A percentile compares a stretch with the other conserved stretches of the same genome.
phyloP scores from a whole-genome alignment of 2,113 vertebrate species.

The Oncorhynchus nerka region DNA sequence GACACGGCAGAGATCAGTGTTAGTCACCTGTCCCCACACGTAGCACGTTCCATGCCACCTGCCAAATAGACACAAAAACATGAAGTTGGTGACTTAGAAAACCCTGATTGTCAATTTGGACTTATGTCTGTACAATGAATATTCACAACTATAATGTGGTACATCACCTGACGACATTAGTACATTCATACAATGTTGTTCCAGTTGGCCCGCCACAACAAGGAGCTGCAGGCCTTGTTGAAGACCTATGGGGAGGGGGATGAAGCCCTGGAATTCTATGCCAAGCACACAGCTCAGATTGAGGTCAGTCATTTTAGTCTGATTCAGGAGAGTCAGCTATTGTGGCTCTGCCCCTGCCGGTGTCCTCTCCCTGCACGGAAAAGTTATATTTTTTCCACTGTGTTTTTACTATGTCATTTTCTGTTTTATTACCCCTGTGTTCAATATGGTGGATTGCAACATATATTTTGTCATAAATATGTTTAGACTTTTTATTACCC shows the following conservation, averaged over 20 bases:
- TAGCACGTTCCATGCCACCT: neutral
- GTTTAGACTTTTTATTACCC: neutral
- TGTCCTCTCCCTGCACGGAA: conserved; percentile 1
- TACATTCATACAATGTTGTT: conserved; percentile 17
- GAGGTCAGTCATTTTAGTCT: conserved; percentile 77
- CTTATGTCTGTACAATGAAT: too few relatives aligned
- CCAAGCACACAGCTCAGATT: conserved; percentile 98
- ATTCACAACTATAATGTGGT: too few relatives aligned
- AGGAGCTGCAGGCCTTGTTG: conserved; percentile 96
- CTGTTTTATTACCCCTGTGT: neutral
- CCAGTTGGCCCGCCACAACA: conserved; percentile 97
- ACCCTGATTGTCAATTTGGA: too few relatives aligned
- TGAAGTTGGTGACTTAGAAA: too few relatives aligned
- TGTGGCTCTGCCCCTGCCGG: neutral
- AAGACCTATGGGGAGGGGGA: conserved; percentile 95
- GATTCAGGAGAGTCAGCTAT: neutral
- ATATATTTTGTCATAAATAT: neutral
- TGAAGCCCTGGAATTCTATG: conserved; percentile 94
- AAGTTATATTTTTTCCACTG: neutral
- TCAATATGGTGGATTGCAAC: neutral
- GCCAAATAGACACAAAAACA: neutral
- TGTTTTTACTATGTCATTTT: neutral
- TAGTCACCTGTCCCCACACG: neutral
- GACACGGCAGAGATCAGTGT: neutral
- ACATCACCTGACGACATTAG: neutral